Base-by-base conservation (phyloP, 2,888 invertebrate genomes). In the Ellobium chinense region DNA sequence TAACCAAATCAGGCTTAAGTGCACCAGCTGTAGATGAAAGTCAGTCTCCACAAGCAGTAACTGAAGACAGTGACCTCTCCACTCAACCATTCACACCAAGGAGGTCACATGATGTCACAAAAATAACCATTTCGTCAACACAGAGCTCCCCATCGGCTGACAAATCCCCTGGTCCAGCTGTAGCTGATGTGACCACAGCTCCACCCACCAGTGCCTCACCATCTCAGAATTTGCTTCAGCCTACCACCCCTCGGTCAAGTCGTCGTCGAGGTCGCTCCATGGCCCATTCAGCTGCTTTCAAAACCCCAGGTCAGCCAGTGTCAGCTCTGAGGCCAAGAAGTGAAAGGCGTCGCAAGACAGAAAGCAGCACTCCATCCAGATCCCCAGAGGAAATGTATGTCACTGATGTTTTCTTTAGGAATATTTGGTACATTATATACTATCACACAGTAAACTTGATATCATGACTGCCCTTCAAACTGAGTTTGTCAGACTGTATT, bases 361-460 rank as follows among this genome's bases (percentile, higher is more conserved):
- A 82, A 60, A 81, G 80, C 1, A 31, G 72, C 27, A 46, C 66
- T 27, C 29, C 85, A 68, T 83, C 86, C 1, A 85, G 82, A 73
- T 86, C 87, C 83, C 89, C 89, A 63, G 89, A 89, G 68, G 87
- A 89, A 75, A 88, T 87, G 89, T 89, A 80, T 75, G 82, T 80
- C 0, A 18, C 46, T 12, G 18, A 46, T 46, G 7, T 46, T 46
- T 12, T 12, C n/a, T n/a, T n/a, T n/a, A n/a, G n/a, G n/a, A n/a
- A n/a, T n/a, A n/a, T n/a, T n/a, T n/a, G n/a, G n/a, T n/a, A n/a
- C n/a, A n/a, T n/a, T n/a, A n/a, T n/a, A n/a, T n/a, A n/a, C n/a
- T n/a, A n/a, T n/a, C n/a, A n/a, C n/a, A n/a, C n/a, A n/a, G n/a
- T n/a, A n/a, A n/a, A n/a, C n/a, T n/a, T n/a, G n/a, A n/a, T n/a